Evolutionary conservation across 2,113 vertebrate genomes (phyloP).

Genomic region (Laticauda colubrina): DNA sequence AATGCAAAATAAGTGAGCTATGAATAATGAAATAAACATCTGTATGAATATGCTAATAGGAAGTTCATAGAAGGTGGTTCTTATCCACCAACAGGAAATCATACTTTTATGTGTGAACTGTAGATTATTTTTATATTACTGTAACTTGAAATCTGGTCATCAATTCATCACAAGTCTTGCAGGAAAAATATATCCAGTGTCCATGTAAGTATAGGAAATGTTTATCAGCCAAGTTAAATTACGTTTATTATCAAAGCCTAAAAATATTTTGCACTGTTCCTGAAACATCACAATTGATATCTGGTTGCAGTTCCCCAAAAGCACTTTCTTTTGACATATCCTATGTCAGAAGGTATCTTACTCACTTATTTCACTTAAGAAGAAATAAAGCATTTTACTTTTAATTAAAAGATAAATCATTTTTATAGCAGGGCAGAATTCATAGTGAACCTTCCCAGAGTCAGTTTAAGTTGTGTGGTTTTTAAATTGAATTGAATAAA

Average conservation of each 20-base stretch:
- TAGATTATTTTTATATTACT: not conserved
- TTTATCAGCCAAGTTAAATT: not conserved
- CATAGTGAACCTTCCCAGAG: not conserved
- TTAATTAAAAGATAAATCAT: not conserved
- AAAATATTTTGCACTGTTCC: not conserved
- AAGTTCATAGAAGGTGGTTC: not conserved
- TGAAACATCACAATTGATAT: not conserved
- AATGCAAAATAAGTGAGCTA: slow-evolving; percentile 1
- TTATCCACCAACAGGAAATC: not conserved
- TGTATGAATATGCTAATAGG: not conserved
- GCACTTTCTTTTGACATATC: not conserved
- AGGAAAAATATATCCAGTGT: not conserved
- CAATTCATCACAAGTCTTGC: not conserved
- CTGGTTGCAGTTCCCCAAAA: not conserved
- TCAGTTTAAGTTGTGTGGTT: not conserved
- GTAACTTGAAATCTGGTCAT: not conserved
- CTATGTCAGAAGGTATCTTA: not conserved
- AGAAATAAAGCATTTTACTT: not conserved
- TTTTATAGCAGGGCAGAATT: not conserved
- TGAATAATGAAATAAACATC: slow-evolving; percentile 23
- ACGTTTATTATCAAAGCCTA: not conserved
- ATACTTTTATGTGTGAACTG: not conserved
- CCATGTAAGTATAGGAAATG: not conserved
- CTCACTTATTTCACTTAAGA: not conserved
- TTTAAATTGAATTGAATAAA: not conserved